Percentiles rank a stretch among this genome's conserved stretches.
Evolutionary conservation across 2,113 vertebrate species (phyloP).

Genomic region (Brienomyrus longianalis): DNA sequence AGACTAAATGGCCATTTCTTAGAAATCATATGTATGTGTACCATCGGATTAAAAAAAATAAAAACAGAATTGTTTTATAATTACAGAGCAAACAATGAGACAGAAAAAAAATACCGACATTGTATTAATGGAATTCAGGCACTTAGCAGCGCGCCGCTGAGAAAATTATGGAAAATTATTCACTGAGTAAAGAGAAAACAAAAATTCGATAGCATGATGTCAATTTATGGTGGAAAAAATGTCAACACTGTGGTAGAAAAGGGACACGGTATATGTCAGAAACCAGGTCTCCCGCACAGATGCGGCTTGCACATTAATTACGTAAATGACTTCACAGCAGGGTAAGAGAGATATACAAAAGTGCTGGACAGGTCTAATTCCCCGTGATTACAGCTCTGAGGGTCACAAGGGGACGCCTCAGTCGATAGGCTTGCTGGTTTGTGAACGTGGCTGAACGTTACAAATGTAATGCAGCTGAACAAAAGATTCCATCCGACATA

Average conservation of each 20-base stretch:
- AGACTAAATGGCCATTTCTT: background rate
- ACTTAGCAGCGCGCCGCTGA: background rate
- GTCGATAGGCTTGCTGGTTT: background rate
- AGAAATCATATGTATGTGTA: background rate
- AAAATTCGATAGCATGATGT: background rate
- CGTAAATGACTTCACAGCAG: background rate
- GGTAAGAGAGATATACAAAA: background rate
- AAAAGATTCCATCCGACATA: background rate
- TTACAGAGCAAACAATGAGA: background rate
- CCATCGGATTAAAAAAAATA: background rate
- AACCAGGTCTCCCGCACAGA: background rate
- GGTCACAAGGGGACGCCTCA: background rate
- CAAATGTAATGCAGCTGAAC: background rate
- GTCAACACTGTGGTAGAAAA: background rate
- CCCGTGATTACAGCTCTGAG: background rate
- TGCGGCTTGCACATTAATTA: background rate
- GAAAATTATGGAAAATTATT: background rate
- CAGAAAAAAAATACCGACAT: background rate
- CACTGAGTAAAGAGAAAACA: background rate
- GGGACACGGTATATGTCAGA: background rate
- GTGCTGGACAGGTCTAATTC: background rate
- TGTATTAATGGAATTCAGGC: background rate
- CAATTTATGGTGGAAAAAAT: background rate
- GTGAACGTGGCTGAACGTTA: background rate
- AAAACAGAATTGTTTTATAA: background rate